phyloP scores from a whole-genome alignment of 30 jellyfish, hydroid and myxozoan genomes.

The Phacellophora camtschatica region DNA sequence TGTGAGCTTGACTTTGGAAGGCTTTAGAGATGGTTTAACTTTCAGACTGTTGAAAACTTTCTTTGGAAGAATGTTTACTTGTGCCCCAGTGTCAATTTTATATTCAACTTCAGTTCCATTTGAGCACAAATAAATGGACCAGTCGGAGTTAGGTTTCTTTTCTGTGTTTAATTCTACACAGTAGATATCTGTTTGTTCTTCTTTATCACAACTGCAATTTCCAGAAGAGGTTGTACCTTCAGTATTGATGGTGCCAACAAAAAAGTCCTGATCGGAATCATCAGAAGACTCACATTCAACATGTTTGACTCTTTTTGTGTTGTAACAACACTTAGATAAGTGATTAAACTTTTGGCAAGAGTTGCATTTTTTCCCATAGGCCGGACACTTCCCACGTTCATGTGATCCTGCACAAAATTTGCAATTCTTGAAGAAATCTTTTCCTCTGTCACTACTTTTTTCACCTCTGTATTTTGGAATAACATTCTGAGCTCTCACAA shows the following conservation, averaged over 20 bases:
- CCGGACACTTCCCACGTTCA: constrained; percentile 53
- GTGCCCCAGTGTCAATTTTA: constrained; percentile 67
- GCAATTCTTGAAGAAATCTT: too few species aligned
- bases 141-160: constrained; percentile 7
- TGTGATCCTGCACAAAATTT: constrained; percentile 56
- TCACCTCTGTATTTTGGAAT: too few species aligned
- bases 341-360: constrained; percentile 38
- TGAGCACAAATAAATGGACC: constrained; percentile 28
- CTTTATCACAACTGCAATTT: not conserved
- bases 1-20: constrained; percentile 30
- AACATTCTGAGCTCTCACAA: too few species aligned
- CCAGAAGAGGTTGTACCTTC: constrained; percentile 1
- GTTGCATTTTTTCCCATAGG: constrained; percentile 43
- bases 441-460: too few species aligned
- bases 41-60: constrained; percentile 2
- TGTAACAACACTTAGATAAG: constrained; percentile 33
- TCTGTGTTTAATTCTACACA: not conserved
- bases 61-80: constrained; percentile 29
- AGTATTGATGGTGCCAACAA: constrained; percentile 5
- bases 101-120: constrained; percentile 11
- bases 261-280: constrained; percentile 14
- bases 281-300: constrained; percentile 21
- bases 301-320: not conserved
- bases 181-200: not conserved
- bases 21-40: constrained; percentile 15